Evolutionary conservation across 1,140 invertebrate species (phyloP).

Genomic region (Calephelis nemesis): DNA sequence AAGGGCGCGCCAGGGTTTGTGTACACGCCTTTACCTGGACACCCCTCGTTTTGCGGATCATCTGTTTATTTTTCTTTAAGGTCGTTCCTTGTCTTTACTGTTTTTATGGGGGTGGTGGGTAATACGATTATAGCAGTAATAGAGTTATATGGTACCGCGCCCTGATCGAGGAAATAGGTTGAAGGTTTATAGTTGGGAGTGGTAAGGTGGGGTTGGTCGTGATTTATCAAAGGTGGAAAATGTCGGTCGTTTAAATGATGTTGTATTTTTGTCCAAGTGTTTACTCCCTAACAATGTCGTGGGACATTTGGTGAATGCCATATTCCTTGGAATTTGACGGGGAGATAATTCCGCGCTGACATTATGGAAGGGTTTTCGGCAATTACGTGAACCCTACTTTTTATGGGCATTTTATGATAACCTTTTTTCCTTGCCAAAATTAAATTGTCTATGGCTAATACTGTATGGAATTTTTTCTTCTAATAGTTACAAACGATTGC

Average conservation of each 20-base stretch:
- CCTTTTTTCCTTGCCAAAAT: neutral
- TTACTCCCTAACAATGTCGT: slow-evolving; percentile 17
- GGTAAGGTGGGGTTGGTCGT: slow-evolving; percentile 49
- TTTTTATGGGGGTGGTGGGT: slow-evolving; percentile 23
- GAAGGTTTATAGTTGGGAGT: slow-evolving; percentile 55
- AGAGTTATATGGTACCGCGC: slow-evolving; percentile 60
- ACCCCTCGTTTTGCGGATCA: slow-evolving; percentile 61
- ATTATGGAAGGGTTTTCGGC: slow-evolving; percentile 10
- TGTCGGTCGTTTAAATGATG: slow-evolving; percentile 17
- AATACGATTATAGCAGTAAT: slow-evolving; percentile 47
- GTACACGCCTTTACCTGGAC: slow-evolving; percentile 65
- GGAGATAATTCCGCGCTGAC: slow-evolving; percentile 6
- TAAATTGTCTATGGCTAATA: too few relatives aligned
- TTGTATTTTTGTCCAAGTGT: slow-evolving; percentile 29
- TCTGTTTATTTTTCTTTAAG: slow-evolving; percentile 75
- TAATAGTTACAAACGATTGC: too few relatives aligned
- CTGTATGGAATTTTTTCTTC: too few relatives aligned
- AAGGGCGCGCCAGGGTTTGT: slow-evolving; percentile 66
- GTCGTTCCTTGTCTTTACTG: slow-evolving; percentile 66
- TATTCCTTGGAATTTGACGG: slow-evolving; percentile 5
- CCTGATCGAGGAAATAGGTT: slow-evolving; percentile 59
- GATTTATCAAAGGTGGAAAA: slow-evolving; percentile 57
- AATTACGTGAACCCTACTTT: slow-evolving; percentile 11
- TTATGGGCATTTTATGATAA: slow-evolving; percentile 9
- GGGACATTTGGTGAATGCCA: slow-evolving; percentile 12